These are phyloP conservation scores for Valencia hispanica DNA, from an alignment of 2,797 vertebrate species.

Conservation along the genomic window DNA sequence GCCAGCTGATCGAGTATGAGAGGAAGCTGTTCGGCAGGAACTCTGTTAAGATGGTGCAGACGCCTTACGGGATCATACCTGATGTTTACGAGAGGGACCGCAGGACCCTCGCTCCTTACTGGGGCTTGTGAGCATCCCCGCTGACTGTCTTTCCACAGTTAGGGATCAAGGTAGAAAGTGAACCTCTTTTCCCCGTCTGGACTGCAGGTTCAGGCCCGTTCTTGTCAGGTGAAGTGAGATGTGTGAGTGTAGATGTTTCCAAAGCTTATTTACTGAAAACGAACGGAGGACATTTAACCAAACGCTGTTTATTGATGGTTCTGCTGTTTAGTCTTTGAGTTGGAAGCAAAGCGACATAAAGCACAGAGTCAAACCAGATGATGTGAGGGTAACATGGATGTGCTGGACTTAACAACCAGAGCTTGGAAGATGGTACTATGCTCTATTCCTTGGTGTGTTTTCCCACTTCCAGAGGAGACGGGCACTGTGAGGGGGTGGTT, in stretches of 20 bases:
- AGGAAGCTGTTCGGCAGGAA: conserved; percentile 95
- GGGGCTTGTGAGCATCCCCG: conserved; percentile 86
- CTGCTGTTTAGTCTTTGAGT: conserved; percentile 41
- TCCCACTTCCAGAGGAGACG: conserved; percentile 24
- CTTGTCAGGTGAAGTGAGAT: conserved; percentile 46
- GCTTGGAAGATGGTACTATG: conserved; percentile 14
- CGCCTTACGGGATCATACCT: conserved; percentile 92
- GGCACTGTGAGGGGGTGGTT: conserved; percentile 24
- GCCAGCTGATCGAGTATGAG: conserved; percentile 96
- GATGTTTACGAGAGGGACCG: conserved; percentile 94
- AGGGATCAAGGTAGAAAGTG: conserved; percentile 27
- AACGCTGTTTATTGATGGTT: conserved; percentile 32
- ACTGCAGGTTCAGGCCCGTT: conserved; percentile 40
- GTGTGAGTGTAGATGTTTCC: conserved; percentile 52
- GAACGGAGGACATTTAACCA: conserved; percentile 36
- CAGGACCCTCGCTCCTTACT: conserved; percentile 92
- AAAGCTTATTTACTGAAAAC: conserved; percentile 57
- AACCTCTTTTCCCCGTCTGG: conserved; percentile 32
- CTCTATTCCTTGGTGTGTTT: conserved; percentile 31
- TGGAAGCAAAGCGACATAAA: conserved; percentile 41
- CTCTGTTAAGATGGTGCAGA: conserved; percentile 97
- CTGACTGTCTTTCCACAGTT: not conserved
- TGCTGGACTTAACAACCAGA: conserved; percentile 34
- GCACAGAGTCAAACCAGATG: conserved; percentile 35
- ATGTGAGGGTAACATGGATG: conserved; percentile 31